A percentile compares a stretch with the other conserved stretches of the same genome.
phyloP scores from a whole-genome alignment of 1,140 invertebrate species.

The Mercenaria mercenaria region DNA sequence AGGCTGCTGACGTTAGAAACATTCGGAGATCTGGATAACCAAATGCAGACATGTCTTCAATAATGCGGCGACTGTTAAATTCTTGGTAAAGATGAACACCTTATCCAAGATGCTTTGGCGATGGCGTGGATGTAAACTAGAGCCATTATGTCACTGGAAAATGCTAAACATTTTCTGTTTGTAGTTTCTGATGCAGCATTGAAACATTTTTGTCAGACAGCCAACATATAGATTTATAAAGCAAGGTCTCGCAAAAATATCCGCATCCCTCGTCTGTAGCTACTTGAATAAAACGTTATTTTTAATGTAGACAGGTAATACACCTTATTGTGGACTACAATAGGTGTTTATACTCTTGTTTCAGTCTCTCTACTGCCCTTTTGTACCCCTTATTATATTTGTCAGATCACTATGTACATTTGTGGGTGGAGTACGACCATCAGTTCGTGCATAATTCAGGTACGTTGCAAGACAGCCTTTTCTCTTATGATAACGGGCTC shows the following conservation, averaged over 20 bases:
- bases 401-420: too few relatives aligned
- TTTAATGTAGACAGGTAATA: neutral
- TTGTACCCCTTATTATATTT: too few relatives aligned
- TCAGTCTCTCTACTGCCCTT: too few relatives aligned
- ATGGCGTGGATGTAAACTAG: neutral
- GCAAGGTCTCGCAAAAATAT: too few relatives aligned
- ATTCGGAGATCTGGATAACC: neutral
- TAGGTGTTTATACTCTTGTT: neutral
- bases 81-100: neutral
- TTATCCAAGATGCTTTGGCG: slow-evolving; percentile 34
- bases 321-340: neutral
- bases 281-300: neutral
- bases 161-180: too few relatives aligned
- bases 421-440: too few relatives aligned
- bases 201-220: too few relatives aligned
- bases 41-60: neutral
- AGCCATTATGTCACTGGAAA: neutral
- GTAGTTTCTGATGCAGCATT: too few relatives aligned
- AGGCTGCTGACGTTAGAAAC: neutral
- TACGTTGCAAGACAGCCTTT: too few relatives aligned
- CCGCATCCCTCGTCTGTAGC: neutral
- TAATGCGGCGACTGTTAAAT: neutral
- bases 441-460: too few relatives aligned
- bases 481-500: neutral
- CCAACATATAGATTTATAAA: too few relatives aligned